phyloP scores from a whole-genome alignment of 2,113 vertebrate genomes.

The Grallaria varia region DNA sequence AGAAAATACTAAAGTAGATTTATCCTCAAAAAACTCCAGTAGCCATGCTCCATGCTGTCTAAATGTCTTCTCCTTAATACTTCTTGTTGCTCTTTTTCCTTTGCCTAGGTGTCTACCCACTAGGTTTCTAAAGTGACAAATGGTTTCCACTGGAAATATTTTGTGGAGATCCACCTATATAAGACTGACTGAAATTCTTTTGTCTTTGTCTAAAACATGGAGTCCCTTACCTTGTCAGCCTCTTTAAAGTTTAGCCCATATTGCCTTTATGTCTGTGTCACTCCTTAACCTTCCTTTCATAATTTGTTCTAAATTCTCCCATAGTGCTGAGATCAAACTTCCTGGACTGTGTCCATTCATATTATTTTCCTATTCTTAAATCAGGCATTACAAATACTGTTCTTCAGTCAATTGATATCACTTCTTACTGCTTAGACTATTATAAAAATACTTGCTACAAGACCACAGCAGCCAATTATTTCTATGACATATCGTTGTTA shows the following conservation, averaged over 20 bases:
- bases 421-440: background rate
- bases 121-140: background rate
- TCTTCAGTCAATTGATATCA: background rate
- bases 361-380: background rate
- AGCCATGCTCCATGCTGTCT: background rate
- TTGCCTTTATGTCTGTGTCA: background rate
- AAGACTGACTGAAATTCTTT: background rate
- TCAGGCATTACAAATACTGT: background rate
- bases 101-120: background rate
- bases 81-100: background rate
- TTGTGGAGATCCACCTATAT: background rate
- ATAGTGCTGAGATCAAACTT: background rate
- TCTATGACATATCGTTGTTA: background rate
- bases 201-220: background rate
- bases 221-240: background rate
- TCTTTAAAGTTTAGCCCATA: background rate
- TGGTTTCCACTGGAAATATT: background rate
- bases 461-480: background rate
- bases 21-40: background rate
- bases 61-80: background rate
- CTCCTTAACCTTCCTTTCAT: background rate
- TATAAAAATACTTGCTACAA: background rate
- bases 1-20: slow-evolving; percentile 1
- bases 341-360: background rate
- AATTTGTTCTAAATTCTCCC: background rate